Base-by-base conservation (phyloP, 92 coral and sea anemone species). In the Heliopora coerulea region DNA sequence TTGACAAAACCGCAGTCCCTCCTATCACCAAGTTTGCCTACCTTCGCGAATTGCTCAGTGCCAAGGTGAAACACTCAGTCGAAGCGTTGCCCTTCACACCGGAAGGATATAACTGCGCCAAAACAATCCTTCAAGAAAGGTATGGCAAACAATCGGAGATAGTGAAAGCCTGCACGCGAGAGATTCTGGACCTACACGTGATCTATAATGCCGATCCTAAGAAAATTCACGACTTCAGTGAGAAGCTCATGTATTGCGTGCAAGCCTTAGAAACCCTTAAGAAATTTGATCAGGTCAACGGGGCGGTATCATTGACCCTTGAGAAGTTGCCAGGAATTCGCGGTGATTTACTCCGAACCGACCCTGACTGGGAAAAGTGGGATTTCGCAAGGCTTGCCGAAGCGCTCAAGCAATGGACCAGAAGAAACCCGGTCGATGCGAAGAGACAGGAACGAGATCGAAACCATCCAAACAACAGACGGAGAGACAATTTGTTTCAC, bases 101-200 rank as follows among this genome's bases (percentile, higher is more conserved):
- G 8, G 84, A 84, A 65, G 81, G 84, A 10, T 84, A 79, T 57
- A 84, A 84, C 39, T 26, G 88, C 41, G 88, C 88, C 32, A 83
- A 60, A 44, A 83, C 83, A 46, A 78, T 78, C 39, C 64, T 78
- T 1, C 49, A 60, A 39, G 81, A 79, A 24, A 84, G 62, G 68
- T 84, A 59, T 50, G 81, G 84, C 1, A 84, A 84, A 48, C 83
- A 79, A 54, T 60, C 72, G 0, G 88, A 84, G 49, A 84, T 79
- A 10, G 84, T 84, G 3, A 77, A 82, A 27, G 84, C 59, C 17
- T 79, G 79, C 44, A 70, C 80, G 13, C 68, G 65, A 54, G 81
- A 84, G 34, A 79, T 84, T 26, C 40, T 84, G 1, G 84, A 62
- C n/a, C 65, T 83, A 72, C 80, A 1, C 49, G 83, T 4, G 46